Conservation (phyloP, 2,113 vertebrate genomes). For the Laticauda colubrina region DNA sequence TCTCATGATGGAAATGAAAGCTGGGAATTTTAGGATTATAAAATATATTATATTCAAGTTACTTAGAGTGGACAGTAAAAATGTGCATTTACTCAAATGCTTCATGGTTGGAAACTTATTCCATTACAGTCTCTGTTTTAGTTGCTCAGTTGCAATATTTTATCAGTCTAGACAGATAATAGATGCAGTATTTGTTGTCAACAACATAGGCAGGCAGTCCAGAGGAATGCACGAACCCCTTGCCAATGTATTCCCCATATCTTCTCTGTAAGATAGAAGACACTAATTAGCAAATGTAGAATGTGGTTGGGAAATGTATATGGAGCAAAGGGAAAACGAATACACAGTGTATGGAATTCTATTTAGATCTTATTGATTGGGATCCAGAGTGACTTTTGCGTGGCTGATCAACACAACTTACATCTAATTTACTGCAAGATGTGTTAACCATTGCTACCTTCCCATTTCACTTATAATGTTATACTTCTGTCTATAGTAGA, state of each 20-base stretch:
- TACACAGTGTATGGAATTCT: background rate
- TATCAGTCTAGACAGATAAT: background rate
- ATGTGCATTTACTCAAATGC: background rate
- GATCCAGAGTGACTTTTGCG: background rate
- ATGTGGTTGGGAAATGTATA: background rate
- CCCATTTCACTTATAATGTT: conserved; percentile 23
- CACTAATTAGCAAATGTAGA: background rate
- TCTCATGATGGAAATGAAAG: conserved; percentile 1
- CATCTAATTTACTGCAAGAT: background rate
- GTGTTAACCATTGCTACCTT: conserved; percentile 18
- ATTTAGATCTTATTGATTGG: background rate
- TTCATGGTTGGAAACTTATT: conserved; percentile 6
- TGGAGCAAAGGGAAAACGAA: background rate
- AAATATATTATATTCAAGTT: background rate
- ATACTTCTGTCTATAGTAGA: background rate
- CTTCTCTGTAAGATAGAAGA: background rate
- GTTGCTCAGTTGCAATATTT: background rate
- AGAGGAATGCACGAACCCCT: background rate
- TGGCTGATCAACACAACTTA: background rate
- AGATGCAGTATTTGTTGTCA: conserved; percentile 12
- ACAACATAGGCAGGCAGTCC: conserved; percentile 1
- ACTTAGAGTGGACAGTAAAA: background rate
- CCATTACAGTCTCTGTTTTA: conserved; percentile 27
- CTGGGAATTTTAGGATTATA: background rate
- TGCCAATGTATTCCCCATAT: background rate